phyloP scores from a whole-genome alignment of 2,888 invertebrate genomes.

The Tetranychus piercei region DNA sequence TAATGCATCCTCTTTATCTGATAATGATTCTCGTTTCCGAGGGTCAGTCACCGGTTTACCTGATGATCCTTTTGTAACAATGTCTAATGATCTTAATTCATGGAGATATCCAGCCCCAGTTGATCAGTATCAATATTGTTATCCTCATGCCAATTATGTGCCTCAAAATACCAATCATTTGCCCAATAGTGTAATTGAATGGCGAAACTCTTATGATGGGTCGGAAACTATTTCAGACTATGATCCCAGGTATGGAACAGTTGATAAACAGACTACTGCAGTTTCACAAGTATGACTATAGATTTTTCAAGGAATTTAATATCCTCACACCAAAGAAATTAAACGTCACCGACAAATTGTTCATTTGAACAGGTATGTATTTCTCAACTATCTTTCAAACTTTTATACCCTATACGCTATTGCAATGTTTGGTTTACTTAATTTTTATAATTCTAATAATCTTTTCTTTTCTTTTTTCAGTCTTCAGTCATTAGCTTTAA shows the following conservation, averaged over 20 bases:
- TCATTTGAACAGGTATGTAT: no score
- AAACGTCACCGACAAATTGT: no score
- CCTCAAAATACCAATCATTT: neutral
- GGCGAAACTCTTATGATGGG: neutral
- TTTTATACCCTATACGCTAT: no score
- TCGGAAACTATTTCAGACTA: slow-evolving; percentile 7
- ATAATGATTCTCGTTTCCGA: neutral
- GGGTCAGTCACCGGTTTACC: neutral
- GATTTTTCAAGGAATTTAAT: neutral
- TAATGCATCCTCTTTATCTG: slow-evolving; percentile 1
- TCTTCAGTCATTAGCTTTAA: no score
- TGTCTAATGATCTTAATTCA: neutral
- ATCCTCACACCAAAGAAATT: neutral
- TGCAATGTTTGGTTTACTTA: no score
- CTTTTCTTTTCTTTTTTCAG: no score
- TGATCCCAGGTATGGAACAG: neutral
- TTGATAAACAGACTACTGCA: neutral
- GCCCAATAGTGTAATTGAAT: neutral
- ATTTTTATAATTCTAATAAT: no score
- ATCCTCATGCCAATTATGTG: neutral
- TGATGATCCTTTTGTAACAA: neutral
- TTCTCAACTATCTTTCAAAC: no score
- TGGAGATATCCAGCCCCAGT: neutral
- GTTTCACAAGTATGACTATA: slow-evolving; percentile 6
- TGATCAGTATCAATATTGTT: neutral